Base-by-base conservation (phyloP, 2,888 invertebrate species). In the Spicauda simplicius region DNA sequence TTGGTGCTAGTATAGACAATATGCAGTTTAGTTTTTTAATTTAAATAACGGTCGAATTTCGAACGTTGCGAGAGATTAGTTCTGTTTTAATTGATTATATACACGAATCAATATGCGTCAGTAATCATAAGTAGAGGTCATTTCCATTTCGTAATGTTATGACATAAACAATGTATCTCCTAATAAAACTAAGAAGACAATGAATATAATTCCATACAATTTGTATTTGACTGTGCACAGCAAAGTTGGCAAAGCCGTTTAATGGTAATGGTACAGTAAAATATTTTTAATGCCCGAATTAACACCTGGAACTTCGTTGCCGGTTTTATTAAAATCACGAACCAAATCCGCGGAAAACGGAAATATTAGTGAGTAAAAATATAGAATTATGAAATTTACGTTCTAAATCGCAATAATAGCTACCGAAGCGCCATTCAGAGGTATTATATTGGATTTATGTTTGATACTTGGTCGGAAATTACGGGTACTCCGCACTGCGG, bases 401-500 rank as follows among this genome's bases (percentile, higher is more conserved):
- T 71, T 72, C 70, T 70, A 74, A 76, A 80, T 82, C 72, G 75
- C 73, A 79, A 80, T 81, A 80, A 83, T 80, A 78, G 74, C 77
- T 76, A 76, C 74, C 72, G 71, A 74, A 77, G 74, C 72, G 75
- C 77, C 79, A 81, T 82, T 80, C 79, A 80, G 80, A 78, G 79
- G 77, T 80, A 82, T 82, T 83, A 83, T 82, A 81, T 80, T 77
- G 77, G 79, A 83, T 84, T 84, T 84, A 87, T 83, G 79, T 78
- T 78, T 81, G 81, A 82, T 83, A 81, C 81, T 86, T 74, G 77
- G 80, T 75, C 41, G 45, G 77, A 78, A 86, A 85, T 84, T 83
- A 84, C 81, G 79, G 77, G 74, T 76, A 73, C 74, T 75, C 86
- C 85, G 87, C 88, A 88, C 70, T 87, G 88, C 88, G 88, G 87